These are phyloP conservation scores for Tyto alba DNA, from an alignment of 2,113 vertebrate genomes.

Conservation along the genomic window DNA sequence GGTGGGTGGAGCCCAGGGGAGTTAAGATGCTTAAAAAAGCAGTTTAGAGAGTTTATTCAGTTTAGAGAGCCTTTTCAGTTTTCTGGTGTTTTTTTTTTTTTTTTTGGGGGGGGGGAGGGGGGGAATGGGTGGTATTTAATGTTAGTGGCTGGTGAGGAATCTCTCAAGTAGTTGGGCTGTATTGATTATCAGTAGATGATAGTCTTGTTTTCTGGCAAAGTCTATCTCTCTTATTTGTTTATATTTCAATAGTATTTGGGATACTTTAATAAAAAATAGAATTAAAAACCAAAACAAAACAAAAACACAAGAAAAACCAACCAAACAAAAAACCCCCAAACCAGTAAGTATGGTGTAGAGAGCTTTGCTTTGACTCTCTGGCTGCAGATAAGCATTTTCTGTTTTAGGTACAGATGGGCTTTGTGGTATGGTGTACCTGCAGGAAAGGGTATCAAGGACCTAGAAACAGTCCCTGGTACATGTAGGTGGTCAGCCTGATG, in stretches of 20 bases:
- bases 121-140: too few species aligned
- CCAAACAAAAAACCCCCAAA: too few species aligned
- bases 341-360: rapidly evolving
- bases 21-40: neutral
- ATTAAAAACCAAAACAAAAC: too few species aligned
- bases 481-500: neutral
- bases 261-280: neutral
- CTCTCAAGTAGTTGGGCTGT: rapidly evolving
- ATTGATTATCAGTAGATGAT: neutral
- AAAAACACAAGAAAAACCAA: too few species aligned
- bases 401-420: neutral
- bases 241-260: rapidly evolving
- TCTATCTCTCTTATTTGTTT: neutral
- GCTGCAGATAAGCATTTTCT: neutral
- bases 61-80: too few species aligned
- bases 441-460: too few species aligned
- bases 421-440: too few species aligned
- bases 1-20: neutral
- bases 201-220: neutral
- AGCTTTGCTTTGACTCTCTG: neutral
- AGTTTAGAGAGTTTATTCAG: too few species aligned
- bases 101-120: too few species aligned
- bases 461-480: neutral
- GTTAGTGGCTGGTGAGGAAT: rapidly evolving
- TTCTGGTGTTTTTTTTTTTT: too few species aligned